These are phyloP conservation scores for Saguinus imperator DNA, from an alignment of 2,113 vertebrate genomes.

Conservation along the genomic window DNA sequence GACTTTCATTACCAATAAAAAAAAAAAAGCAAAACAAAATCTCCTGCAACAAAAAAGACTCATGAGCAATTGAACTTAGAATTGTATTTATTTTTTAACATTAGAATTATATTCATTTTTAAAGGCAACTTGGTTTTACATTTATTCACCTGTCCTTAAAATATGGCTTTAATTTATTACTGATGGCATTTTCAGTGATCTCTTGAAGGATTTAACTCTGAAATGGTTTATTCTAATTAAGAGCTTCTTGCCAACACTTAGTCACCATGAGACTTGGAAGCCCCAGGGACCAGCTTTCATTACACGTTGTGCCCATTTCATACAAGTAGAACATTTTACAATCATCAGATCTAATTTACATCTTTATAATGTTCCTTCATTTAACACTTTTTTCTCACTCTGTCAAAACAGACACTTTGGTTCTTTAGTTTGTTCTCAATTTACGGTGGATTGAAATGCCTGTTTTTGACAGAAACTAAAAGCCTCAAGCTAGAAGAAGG, in stretches of 20 bases:
- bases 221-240: conserved; percentile 81
- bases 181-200: conserved; percentile 76
- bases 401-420: conserved; percentile 54
- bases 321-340: conserved; percentile 74
- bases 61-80: not conserved
- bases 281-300: conserved; percentile 74
- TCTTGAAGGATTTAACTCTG: conserved; percentile 66
- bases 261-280: conserved; percentile 70
- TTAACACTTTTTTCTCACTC: conserved; percentile 36
- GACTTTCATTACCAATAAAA: conserved; percentile 51
- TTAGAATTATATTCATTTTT: conserved; percentile 36
- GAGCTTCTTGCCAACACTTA: conserved; percentile 73
- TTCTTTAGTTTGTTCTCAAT: conserved; percentile 5
- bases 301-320: conserved; percentile 65
- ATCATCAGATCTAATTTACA: conserved; percentile 76
- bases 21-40: not conserved
- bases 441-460: not conserved
- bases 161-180: conserved; percentile 77
- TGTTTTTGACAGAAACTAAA: conserved; percentile 35
- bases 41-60: not conserved
- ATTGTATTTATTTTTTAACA: conserved; percentile 32
- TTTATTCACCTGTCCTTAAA: conserved; percentile 66
- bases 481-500: not conserved
- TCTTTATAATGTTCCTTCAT: conserved; percentile 67
- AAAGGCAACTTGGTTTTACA: conserved; percentile 66